Base-by-base conservation (phyloP, 2,888 invertebrate species). In the Drosophila austrosaltans region DNA sequence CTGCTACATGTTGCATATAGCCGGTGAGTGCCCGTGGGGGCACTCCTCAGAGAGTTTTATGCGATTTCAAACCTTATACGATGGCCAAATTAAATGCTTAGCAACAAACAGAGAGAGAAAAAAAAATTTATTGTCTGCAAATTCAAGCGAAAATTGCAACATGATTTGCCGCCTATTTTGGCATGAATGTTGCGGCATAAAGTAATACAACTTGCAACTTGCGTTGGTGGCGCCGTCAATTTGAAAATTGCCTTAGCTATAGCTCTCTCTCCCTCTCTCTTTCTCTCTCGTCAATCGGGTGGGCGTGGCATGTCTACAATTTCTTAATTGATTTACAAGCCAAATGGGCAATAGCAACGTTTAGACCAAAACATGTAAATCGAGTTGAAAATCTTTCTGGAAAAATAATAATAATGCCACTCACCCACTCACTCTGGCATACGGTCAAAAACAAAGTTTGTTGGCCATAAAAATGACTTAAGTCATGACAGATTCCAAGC, bases 211-310 rank as follows among this genome's bases (percentile, higher is more conserved):
- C 56, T 69, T 69, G 69, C 73, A 64, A 73, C 61, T 66, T 70
- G 66, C 81, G 86, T 83, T 85, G 87, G 82, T 81, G 86, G 82
- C 86, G 81, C 81, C 75, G 79, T 79, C 73, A 84, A 87, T 78
- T 83, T 82, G 84, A 82, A 87, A 87, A 83, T 84, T 87, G 81
- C 80, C 61, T 16, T 16, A 16, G 16, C 16, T 16, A 0, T 77
- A 71, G 69, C 61, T 36, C 59, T 63, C 40, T 36, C 12, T 42
- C 8, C 22, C 56, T n/a, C 22, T 10, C 36, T 36, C 8, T 36
- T 8, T 36, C 36, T 36, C 36, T 32, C 32, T 10, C 40, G 58
- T 48, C 53, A 59, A 32, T 48, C 30, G 68, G 68, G 68, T 16
- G 16, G 84, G 83, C 81, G 83, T 81, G 87, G 71, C 69, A 64